Percentiles rank a stretch among this genome's conserved stretches.
Conservation (phyloP, 2,113 vertebrate genomes). For the Solenodon paradoxus region DNA sequence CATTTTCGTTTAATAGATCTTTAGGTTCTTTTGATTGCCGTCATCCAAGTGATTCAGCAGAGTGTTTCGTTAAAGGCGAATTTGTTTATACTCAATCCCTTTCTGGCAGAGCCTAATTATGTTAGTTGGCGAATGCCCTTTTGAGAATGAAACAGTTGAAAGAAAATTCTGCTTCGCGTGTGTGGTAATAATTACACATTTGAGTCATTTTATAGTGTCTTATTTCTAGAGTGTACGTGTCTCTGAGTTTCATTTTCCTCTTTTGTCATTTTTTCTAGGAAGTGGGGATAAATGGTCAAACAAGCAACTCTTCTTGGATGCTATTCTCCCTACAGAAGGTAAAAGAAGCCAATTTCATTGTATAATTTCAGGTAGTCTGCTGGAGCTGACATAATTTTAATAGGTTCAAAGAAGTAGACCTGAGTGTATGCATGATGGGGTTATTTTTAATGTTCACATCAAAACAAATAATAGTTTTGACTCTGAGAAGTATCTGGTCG, state of each 20-base stretch:
- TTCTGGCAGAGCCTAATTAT: not conserved
- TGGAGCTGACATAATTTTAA: conserved; percentile 6
- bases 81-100: conserved; percentile 17
- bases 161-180: conserved; percentile 40
- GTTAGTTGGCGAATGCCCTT: conserved; percentile 29
- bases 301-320: conserved; percentile 74
- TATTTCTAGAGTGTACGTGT: not conserved
- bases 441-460: conserved; percentile 46
- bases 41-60: not conserved
- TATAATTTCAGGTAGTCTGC: not conserved
- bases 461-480: not conserved
- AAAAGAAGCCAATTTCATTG: conserved; percentile 21
- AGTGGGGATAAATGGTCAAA: conserved; percentile 75
- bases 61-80: conserved; percentile 36
- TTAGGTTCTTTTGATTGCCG: conserved; percentile 23
- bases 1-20: conserved; percentile 22
- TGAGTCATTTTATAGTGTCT: not conserved
- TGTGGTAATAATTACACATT: conserved; percentile 22
- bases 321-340: conserved; percentile 76
- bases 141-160: conserved; percentile 41
- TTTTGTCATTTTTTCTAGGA: conserved; percentile 71
- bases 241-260: conserved; percentile 37
- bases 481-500: not conserved
- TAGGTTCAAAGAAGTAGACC: not conserved
- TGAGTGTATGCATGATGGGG: not conserved